Conservation (phyloP, 2,888 invertebrate genomes). For the Embidobia sp. region DNA sequence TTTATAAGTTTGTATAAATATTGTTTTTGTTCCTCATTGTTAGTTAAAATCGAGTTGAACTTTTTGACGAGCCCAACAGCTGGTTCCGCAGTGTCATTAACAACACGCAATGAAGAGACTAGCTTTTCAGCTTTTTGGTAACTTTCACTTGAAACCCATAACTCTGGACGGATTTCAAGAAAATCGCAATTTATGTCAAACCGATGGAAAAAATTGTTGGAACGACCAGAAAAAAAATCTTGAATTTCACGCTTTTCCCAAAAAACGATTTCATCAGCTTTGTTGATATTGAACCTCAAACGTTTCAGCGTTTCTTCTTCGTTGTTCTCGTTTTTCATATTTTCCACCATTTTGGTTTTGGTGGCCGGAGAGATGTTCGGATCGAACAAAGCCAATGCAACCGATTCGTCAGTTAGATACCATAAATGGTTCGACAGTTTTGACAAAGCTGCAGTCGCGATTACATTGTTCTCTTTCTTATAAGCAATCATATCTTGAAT, state of each 20-base stretch:
- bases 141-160: slow-evolving; percentile 10
- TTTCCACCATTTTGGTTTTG: slow-evolving; percentile 1
- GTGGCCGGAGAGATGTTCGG: background rate
- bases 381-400: slow-evolving; percentile 2
- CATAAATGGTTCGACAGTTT: slow-evolving; percentile 4
- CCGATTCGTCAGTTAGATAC: background rate
- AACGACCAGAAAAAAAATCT: background rate
- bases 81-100: slow-evolving; percentile 27
- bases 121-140: background rate
- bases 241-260: slow-evolving; percentile 4
- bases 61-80: slow-evolving; percentile 3
- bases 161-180: background rate
- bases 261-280: background rate
- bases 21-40: slow-evolving; percentile 25
- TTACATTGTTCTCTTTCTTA: background rate
- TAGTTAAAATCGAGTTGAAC: slow-evolving; percentile 1
- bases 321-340: background rate
- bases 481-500: slow-evolving; percentile 1
- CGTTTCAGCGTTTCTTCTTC: background rate
- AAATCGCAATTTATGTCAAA: slow-evolving; percentile 8
- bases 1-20: slow-evolving; percentile 13
- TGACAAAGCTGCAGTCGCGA: slow-evolving; percentile 1
- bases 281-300: background rate
- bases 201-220: background rate
- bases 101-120: slow-evolving; percentile 6